A percentile compares a stretch with the other conserved stretches of the same genome.
Evolutionary conservation across 2,888 invertebrate species (phyloP).

Genomic region (Lottia gigantea): DNA sequence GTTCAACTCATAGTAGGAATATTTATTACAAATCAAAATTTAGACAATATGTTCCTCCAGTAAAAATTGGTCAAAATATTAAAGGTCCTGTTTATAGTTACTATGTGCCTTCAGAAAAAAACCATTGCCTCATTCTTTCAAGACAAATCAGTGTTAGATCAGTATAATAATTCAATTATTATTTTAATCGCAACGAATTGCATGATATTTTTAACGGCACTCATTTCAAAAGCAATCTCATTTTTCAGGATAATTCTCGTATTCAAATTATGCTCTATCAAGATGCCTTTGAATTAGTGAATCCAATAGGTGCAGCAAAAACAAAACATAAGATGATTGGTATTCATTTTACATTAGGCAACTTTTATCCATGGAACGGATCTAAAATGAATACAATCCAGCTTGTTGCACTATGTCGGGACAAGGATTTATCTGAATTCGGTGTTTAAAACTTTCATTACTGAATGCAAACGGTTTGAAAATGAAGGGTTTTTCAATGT

Average conservation of each 20-base stretch:
- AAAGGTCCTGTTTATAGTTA: conserved; percentile 7
- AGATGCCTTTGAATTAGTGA: conserved; percentile 5
- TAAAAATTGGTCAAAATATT: conserved; percentile 7
- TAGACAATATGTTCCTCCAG: conserved; percentile 9
- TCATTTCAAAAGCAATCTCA: conserved; percentile 1
- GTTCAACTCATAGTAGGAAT: conserved; percentile 1
- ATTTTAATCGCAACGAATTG: background rate
- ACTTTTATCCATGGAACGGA: background rate
- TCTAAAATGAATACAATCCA: background rate
- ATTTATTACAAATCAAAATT: conserved; percentile 9
- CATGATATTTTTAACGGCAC: background rate
- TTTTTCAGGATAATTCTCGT: conserved; percentile 5
- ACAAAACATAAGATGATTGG: background rate
- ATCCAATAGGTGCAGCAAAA: conserved; percentile 5
- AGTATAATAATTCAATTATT: conserved; percentile 7
- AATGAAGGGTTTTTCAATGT: background rate
- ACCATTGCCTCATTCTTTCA: background rate
- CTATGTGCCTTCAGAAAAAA: conserved; percentile 7
- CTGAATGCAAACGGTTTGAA: conserved; percentile 7
- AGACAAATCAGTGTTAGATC: no score
- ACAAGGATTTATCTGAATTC: conserved; percentile 7
- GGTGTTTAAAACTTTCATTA: conserved; percentile 7
- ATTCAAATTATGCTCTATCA: conserved; percentile 5
- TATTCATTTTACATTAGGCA: background rate
- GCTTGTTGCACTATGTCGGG: conserved; percentile 7